A percentile compares a stretch with the other conserved stretches of the same genome.
These are phyloP conservation scores for Gymnobelideus leadbeateri DNA, from an alignment of 2,113 vertebrate genomes.

Conservation along the genomic window DNA sequence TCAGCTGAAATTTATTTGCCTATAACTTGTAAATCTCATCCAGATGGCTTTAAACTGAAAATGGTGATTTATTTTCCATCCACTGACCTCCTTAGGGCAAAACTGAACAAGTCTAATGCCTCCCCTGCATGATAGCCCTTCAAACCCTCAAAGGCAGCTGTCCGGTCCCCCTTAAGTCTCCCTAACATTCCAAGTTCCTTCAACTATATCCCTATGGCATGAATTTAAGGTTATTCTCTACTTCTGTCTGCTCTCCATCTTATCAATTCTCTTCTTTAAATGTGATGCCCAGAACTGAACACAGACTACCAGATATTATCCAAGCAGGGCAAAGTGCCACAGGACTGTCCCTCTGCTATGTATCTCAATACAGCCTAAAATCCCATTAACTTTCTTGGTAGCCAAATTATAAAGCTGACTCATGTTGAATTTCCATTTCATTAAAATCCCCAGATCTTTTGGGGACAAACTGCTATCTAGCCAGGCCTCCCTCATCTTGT, in stretches of 20 bases:
- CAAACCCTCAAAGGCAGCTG: background rate
- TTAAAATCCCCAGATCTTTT: background rate
- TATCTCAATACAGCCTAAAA: conserved; percentile 9
- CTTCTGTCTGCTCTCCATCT: background rate
- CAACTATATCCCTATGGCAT: background rate
- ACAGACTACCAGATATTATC: background rate
- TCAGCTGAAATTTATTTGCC: background rate
- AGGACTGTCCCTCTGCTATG: background rate
- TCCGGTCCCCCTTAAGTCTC: background rate
- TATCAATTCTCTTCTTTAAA: background rate
- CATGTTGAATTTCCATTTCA: background rate
- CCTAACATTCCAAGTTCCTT: background rate
- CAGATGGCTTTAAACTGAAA: background rate
- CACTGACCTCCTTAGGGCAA: background rate
- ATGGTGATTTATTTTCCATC: background rate
- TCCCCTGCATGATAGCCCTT: background rate
- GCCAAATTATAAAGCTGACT: background rate
- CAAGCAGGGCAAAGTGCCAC: background rate
- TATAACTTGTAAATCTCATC: background rate
- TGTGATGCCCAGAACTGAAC: background rate
- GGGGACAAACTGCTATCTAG: background rate
- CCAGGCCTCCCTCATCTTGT: background rate
- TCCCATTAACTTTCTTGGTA: background rate
- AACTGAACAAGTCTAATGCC: background rate
- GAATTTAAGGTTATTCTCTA: background rate